phyloP scores from a whole-genome alignment of 2,797 vertebrate species.

The Phalloptychus januarius region DNA sequence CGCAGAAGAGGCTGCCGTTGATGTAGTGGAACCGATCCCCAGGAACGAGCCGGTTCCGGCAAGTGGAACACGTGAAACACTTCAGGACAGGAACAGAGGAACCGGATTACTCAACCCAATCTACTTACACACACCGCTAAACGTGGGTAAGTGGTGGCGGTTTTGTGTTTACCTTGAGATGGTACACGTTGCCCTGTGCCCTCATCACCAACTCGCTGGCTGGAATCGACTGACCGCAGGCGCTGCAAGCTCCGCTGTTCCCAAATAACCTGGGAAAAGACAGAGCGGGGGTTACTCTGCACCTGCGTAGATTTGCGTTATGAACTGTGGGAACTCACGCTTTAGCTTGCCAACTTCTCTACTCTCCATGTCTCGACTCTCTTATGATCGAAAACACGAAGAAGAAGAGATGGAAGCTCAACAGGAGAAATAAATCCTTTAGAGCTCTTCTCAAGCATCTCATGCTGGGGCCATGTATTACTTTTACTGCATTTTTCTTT shows the following conservation, averaged over 20 bases:
- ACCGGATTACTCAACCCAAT: slow-evolving; percentile 4
- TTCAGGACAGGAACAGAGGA: slow-evolving; percentile 61
- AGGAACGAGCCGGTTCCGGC: slow-evolving; percentile 97
- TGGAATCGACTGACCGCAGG: slow-evolving; percentile 98
- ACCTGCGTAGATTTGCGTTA: slow-evolving; percentile 34
- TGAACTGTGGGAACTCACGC: slow-evolving; percentile 27
- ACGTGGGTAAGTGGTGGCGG: no score
- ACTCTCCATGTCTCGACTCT: slow-evolving; percentile 27
- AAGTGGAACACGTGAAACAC: slow-evolving; percentile 99
- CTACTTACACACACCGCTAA: not conserved
- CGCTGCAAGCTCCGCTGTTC: slow-evolving; percentile 97
- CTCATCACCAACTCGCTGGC: slow-evolving; percentile 99
- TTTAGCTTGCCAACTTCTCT: slow-evolving; percentile 30
- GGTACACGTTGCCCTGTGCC: slow-evolving; percentile 98
- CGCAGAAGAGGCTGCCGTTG: slow-evolving; percentile 99
- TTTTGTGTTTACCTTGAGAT: slow-evolving; percentile 94
- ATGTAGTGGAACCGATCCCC: slow-evolving; percentile 99
- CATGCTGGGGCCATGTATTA: slow-evolving; percentile 72
- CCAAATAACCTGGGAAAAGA: slow-evolving; percentile 91
- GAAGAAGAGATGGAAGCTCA: slow-evolving; percentile 53
- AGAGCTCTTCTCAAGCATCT: slow-evolving; percentile 49
- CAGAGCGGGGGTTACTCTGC: slow-evolving; percentile 26
- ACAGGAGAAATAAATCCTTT: slow-evolving; percentile 67
- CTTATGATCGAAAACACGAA: slow-evolving; percentile 34
- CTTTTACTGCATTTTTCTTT: slow-evolving; percentile 79